Evolutionary conservation across 2,797 vertebrate species (phyloP), one percentile per base, ranked within the genome.

Genomic region (Myioborus melanocephalus): DNA sequence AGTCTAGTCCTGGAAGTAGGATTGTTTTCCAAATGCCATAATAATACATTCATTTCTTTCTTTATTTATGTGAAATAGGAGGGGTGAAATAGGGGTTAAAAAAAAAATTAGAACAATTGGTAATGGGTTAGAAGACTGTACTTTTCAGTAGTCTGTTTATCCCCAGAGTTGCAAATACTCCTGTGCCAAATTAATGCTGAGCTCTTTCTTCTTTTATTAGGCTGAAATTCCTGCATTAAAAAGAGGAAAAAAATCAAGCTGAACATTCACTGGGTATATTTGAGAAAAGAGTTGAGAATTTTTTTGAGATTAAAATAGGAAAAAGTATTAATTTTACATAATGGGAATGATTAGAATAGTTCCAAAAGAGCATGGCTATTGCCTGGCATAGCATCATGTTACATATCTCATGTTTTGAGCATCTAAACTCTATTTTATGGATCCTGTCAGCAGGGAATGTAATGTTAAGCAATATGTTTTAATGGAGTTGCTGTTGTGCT

Each of bases 381-480:
- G 17, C 19, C 68, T 84, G 50, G 63, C 52, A 24, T 26, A 84
- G 50, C 22, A 53, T 35, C 37, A 59, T 32, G 20, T 50, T 80
- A 71, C 3, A 0, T 57, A 34, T 50, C 49, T 82, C 17, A 14
- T 46, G 17, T 72, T 83, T 84, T 70, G 49, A 85, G 39, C 50
- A 81, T 46, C 47, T 47, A 19, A 91, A 91, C 28, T 72, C 82
- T 91, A 39, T 68, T 94, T 94, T 94, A 81, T 50, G 47, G 64
- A 61, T 87, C 44, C 55, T 83, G 13, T 83, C 81, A 92, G 55
- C 64, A 71, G 71, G 46, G 57, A 47, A 41, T 82, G 21, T 66
- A 84, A 84, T 55, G 56, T 66, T 95, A 83, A 93, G 49, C 37
- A 93, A 55, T 84, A 81, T 49, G 35, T 92, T 93, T 95, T 92